A percentile compares a stretch with the other conserved stretches of the same genome.
Evolutionary conservation across 2,888 invertebrate genomes (phyloP).

Genomic region (Lacanobia wlatinum): DNA sequence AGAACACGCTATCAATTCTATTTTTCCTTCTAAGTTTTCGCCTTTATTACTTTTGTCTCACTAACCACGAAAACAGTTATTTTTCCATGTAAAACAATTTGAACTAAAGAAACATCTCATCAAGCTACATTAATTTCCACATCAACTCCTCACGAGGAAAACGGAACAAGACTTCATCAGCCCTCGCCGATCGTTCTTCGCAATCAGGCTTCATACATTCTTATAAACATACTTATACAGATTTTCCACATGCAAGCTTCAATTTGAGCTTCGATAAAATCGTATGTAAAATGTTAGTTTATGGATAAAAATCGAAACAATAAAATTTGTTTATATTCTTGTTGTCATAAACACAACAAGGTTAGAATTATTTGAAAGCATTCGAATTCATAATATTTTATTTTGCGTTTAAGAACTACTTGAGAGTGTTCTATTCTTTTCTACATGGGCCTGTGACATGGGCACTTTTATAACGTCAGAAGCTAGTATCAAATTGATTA

Average conservation of each 20-base stretch:
- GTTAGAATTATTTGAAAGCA: no score
- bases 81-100: slow-evolving; percentile 16
- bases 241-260: slow-evolving; percentile 41
- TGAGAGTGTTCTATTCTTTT: no score
- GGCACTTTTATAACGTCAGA: no score
- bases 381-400: no score
- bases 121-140: slow-evolving; percentile 25
- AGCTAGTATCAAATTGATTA: no score
- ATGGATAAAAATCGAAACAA: not conserved
- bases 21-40: slow-evolving; percentile 5
- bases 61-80: slow-evolving; percentile 2
- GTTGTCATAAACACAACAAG: no score
- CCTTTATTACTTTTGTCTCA: slow-evolving; percentile 9
- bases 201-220: slow-evolving; percentile 61
- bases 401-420: no score
- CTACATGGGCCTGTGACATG: no score
- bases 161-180: slow-evolving; percentile 64
- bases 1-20: not conserved
- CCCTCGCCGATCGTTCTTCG: slow-evolving; percentile 33
- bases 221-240: slow-evolving; percentile 36
- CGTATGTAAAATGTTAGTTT: not conserved
- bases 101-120: slow-evolving; percentile 15
- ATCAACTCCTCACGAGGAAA: slow-evolving; percentile 51
- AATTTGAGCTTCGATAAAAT: slow-evolving; percentile 30
- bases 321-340: no score